A percentile compares a stretch with the other conserved stretches of the same genome.
Evolutionary conservation across 2,888 invertebrate genomes (phyloP).

Genomic region (Papilio protenor): DNA sequence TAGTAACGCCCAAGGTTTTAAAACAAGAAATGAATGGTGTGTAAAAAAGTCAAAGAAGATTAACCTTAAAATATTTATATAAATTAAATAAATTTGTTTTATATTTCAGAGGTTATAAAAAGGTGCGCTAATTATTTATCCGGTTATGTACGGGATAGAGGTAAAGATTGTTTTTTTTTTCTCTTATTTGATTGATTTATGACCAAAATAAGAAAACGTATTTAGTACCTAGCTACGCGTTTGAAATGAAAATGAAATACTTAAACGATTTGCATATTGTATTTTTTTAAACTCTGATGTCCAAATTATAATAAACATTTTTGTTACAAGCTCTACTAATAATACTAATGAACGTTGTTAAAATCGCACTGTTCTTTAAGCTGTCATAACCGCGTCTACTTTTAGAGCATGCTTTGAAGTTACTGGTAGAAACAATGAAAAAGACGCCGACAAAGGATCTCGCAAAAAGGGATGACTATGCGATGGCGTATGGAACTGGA

Average conservation of each 20-base stretch:
- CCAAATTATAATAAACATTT: not conserved
- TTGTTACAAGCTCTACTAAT: too few species aligned
- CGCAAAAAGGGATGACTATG: slow-evolving; percentile 57
- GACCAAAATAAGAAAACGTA: not conserved
- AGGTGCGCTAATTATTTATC: slow-evolving; percentile 66
- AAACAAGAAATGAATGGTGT: slow-evolving; percentile 62
- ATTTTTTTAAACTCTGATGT: not conserved
- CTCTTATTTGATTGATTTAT: not conserved
- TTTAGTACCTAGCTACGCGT: not conserved
- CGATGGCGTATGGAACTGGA: slow-evolving; percentile 60
- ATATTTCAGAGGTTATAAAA: slow-evolving; percentile 62
- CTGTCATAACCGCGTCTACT: not conserved
- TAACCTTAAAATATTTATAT: not conserved
- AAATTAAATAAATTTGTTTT: slow-evolving; percentile 9
- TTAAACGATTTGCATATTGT: not conserved
- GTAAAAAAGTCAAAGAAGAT: not conserved
- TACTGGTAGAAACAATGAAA: slow-evolving; percentile 64
- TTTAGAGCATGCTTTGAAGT: slow-evolving; percentile 59
- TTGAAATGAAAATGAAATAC: not conserved
- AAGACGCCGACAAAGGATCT: slow-evolving; percentile 55
- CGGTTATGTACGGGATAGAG: slow-evolving; percentile 66
- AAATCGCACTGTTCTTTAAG: not conserved
- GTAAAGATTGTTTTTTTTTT: slow-evolving; percentile 50
- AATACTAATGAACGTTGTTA: too few species aligned
- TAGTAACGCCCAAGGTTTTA: slow-evolving; percentile 57